Conservation (phyloP, 23 tunicate species). For the Diplosoma virens region DNA sequence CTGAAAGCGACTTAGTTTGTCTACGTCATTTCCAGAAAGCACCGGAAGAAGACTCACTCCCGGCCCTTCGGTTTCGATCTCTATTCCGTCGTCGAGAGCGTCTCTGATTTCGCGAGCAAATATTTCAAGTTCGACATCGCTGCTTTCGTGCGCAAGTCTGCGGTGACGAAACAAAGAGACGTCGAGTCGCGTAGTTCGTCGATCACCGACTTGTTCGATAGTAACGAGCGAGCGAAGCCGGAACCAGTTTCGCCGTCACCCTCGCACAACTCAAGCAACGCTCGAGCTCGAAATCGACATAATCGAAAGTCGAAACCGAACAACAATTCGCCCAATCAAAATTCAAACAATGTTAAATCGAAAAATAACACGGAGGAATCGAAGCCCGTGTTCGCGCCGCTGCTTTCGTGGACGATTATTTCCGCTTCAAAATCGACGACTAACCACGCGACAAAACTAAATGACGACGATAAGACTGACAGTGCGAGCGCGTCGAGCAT, state of each 20-base stretch:
- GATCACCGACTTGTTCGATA: no score
- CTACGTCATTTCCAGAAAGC: no score
- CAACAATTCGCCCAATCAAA: background rate
- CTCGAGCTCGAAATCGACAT: background rate
- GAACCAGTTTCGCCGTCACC: no score
- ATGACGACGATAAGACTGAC: constrained; percentile 2
- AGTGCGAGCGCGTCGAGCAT: constrained; percentile 35
- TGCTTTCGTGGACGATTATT: background rate
- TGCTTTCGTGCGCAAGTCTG: no score
- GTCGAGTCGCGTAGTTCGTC: no score
- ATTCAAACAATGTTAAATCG: background rate
- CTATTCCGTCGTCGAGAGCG: background rate
- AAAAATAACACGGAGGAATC: background rate
- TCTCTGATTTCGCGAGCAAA: background rate
- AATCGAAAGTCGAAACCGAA: constrained; percentile 4
- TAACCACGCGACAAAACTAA: background rate
- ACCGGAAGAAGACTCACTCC: no score
- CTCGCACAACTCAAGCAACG: background rate
- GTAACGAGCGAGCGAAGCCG: no score
- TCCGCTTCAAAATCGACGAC: background rate
- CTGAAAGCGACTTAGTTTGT: no score
- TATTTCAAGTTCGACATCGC: no score
- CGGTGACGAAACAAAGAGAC: no score
- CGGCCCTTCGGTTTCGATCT: background rate
- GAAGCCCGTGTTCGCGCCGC: background rate